phyloP scores from a whole-genome alignment of 2,888 invertebrate species.

The Drosophila peninsularis region DNA sequence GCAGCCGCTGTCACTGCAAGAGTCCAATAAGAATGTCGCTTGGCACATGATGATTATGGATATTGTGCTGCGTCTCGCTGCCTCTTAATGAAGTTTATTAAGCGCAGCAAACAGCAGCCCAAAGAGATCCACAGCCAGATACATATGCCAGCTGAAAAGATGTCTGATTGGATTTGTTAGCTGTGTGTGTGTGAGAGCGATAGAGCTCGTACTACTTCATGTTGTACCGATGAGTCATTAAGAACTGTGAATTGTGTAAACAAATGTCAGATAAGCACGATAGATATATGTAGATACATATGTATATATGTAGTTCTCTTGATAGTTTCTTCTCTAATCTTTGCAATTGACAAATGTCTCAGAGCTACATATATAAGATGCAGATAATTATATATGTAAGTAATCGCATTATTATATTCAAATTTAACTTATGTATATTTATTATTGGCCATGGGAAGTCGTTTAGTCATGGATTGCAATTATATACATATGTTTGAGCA shows the following conservation, averaged over 20 bases:
- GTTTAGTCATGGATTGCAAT: background rate
- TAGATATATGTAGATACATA: background rate
- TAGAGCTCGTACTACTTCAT: background rate
- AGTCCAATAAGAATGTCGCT: constrained; percentile 46
- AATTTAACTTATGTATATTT: background rate
- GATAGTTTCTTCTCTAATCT: background rate
- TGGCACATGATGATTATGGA: constrained; percentile 48
- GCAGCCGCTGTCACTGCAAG: constrained; percentile 30
- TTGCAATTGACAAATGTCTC: background rate
- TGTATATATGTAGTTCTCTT: background rate
- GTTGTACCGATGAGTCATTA: background rate
- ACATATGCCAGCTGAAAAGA: background rate
- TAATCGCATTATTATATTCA: background rate
- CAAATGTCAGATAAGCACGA: constrained; percentile 1
- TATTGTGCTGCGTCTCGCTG: constrained; percentile 47
- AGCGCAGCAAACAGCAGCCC: constrained; percentile 43
- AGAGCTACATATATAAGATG: background rate
- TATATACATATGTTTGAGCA: background rate
- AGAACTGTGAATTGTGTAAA: background rate
- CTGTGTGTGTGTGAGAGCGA: background rate
- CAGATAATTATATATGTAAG: background rate
- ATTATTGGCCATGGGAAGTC: background rate
- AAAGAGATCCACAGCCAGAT: constrained; percentile 26
- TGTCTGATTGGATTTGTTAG: constrained; percentile 5
- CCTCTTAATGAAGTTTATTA: constrained; percentile 64